A percentile compares a stretch with the other conserved stretches of the same genome.
Evolutionary conservation across 2,797 vertebrate species (phyloP).

Genomic region (Petrocephalus sullivani): DNA sequence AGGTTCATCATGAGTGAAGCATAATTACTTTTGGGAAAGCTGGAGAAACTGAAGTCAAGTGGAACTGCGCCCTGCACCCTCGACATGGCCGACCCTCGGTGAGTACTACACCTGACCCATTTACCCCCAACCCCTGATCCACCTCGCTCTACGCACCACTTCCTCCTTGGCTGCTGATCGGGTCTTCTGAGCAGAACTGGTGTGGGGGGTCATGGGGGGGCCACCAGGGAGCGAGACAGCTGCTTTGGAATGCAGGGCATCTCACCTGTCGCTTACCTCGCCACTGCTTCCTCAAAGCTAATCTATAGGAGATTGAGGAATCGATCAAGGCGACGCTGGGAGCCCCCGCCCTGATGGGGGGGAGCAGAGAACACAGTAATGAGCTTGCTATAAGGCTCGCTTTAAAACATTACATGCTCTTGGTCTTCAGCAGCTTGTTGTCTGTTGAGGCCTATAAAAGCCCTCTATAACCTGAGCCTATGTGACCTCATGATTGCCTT

Average conservation of each 20-base stretch:
- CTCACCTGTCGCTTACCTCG: background rate
- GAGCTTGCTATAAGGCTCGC: background rate
- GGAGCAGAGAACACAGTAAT: background rate
- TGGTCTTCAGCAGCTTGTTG: background rate
- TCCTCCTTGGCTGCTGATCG: background rate
- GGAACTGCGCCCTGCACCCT: background rate
- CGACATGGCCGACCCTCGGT: background rate
- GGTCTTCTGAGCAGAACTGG: background rate
- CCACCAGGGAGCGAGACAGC: background rate
- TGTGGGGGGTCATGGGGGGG: background rate
- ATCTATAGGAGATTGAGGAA: slow-evolving; percentile 10
- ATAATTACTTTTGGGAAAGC: background rate
- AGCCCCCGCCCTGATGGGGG: background rate
- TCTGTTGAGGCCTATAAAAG: background rate
- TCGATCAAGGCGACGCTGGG: background rate
- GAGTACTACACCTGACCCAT: background rate
- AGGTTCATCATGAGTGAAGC: slow-evolving; percentile 4
- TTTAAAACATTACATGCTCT: background rate
- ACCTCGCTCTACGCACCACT: background rate
- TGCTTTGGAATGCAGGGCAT: background rate
- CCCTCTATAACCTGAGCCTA: background rate
- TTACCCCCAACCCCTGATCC: background rate
- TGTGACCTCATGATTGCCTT: background rate
- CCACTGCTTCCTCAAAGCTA: background rate
- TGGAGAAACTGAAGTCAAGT: background rate